A percentile compares a stretch with the other conserved stretches of the same genome.
These are phyloP conservation scores for Drosophila repletoides DNA, from an alignment of 1,140 invertebrate genomes.

Conservation along the genomic window DNA sequence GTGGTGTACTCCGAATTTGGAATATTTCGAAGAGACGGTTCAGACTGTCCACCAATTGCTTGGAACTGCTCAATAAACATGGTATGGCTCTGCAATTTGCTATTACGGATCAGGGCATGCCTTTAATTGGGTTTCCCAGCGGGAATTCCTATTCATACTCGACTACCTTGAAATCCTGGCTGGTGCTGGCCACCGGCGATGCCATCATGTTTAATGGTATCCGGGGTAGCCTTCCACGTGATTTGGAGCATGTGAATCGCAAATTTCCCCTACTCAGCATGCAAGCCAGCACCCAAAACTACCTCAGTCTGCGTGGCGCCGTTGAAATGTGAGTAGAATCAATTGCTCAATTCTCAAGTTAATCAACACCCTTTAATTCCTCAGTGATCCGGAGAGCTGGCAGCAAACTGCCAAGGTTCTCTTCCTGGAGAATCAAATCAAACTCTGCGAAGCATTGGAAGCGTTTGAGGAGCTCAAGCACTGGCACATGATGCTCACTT, in stretches of 20 bases:
- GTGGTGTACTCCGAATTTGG: slow-evolving; percentile 73
- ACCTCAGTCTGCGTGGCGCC: slow-evolving; percentile 47
- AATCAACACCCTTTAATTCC: neutral
- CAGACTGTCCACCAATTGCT: slow-evolving; percentile 55
- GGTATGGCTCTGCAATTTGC: slow-evolving; percentile 60
- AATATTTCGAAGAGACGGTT: slow-evolving; percentile 45
- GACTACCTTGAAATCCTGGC: slow-evolving; percentile 65
- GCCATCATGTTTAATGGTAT: slow-evolving; percentile 75
- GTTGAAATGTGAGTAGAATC: slow-evolving; percentile 67
- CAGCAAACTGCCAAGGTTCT: slow-evolving; percentile 70
- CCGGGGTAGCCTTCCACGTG: slow-evolving; percentile 63
- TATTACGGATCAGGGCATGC: slow-evolving; percentile 77
- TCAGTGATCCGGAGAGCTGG: slow-evolving; percentile 67
- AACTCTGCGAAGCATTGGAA: slow-evolving; percentile 69
- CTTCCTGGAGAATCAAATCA: slow-evolving; percentile 81
- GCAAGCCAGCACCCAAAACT: slow-evolving; percentile 68
- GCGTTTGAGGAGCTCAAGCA: slow-evolving; percentile 75
- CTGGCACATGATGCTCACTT: slow-evolving; percentile 76
- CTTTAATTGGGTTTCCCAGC: slow-evolving; percentile 66
- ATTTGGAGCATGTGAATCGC: slow-evolving; percentile 60
- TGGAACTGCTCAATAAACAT: slow-evolving; percentile 62
- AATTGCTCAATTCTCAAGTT: neutral
- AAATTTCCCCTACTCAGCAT: slow-evolving; percentile 71
- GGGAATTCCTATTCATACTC: slow-evolving; percentile 77
- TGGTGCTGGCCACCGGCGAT: slow-evolving; percentile 75